These are phyloP conservation scores for Cercopithecus hamlyni DNA, from an alignment of 2,797 vertebrate genomes.

Conservation along the genomic window DNA sequence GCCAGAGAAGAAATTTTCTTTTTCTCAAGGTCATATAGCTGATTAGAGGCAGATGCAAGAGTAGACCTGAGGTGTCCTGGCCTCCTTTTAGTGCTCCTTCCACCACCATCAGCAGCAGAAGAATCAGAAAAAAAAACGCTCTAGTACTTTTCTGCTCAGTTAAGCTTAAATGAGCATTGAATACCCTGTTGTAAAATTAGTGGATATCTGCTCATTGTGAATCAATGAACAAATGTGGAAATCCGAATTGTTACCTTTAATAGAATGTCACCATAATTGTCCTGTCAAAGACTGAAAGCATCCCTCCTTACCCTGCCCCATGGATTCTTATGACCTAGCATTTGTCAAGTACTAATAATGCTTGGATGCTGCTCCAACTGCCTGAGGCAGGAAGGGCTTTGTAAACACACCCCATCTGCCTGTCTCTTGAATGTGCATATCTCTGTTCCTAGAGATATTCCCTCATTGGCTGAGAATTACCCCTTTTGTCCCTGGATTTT, in stretches of 20 bases:
- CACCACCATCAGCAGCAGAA: not conserved
- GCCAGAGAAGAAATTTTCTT: not conserved
- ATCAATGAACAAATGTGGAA: not conserved
- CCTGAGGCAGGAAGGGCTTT: not conserved
- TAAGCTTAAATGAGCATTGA: not conserved
- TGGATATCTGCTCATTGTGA: not conserved
- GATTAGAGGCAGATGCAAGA: not conserved
- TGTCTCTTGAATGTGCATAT: not conserved
- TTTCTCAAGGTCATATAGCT: not conserved
- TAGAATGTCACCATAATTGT: not conserved
- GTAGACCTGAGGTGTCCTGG: not conserved
- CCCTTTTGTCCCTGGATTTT: not conserved
- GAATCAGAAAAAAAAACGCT: not conserved
- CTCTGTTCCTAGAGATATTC: not conserved
- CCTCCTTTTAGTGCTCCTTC: not conserved
- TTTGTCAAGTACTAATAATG: not conserved
- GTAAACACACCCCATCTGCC: not conserved
- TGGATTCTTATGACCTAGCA: not conserved
- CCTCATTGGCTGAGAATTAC: not conserved
- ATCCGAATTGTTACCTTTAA: constrained; percentile 8
- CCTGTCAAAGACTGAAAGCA: constrained; percentile 14
- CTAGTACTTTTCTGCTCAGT: not conserved
- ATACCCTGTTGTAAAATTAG: not conserved
- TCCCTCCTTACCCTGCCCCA: not conserved
- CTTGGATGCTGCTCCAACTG: not conserved